Base-by-base conservation (phyloP, 2,888 invertebrate species). In the Cephalotes varians region DNA sequence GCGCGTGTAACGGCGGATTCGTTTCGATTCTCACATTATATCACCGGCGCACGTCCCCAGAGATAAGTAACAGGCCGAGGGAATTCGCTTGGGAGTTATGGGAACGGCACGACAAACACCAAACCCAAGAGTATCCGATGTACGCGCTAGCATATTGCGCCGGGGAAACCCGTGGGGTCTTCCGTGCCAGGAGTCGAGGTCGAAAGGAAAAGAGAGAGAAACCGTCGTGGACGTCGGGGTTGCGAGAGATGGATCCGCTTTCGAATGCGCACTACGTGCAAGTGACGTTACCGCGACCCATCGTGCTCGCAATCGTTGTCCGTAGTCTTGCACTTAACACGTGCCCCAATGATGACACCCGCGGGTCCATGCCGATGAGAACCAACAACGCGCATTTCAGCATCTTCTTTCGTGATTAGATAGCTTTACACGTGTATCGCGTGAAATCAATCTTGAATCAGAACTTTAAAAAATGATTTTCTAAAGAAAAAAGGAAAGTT, bases 21-120 rank as follows among this genome's bases (percentile, higher is more conserved):
- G 85, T 65, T 67, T 84, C 90, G 87, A 93, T 94, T 94, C 94
- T 94, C 94, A 94, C 94, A 93, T 94, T 94, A 94, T 92, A 92
- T 93, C 91, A 92, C 86, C 85, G 73, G 44, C 54, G 72, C 83
- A 28, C 69, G 86, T 93, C 93, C 92, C 93, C 83, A 86, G 93
- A 91, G 92, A 91, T 81, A n/a, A 51, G 85, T 82, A 88, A 91
- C 87, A 84, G 88, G 86, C 88, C 87, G 84, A 86, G 86, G 74
- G 89, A 91, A 90, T 88, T 85, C 94, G 87, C 92, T 64, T 81
- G 94, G 93, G 94, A 93, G 85, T 93, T 92, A 91, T 94, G 94
- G 94, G 94, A 94, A 94, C 93, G 88, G 88, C 86, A 86, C 73
- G 85, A 89, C 88, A 88, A 91, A 85, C 86, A 90, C 80, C 87